Conservation (phyloP, 2,888 invertebrate species). For the Ornithoptera priamus region DNA sequence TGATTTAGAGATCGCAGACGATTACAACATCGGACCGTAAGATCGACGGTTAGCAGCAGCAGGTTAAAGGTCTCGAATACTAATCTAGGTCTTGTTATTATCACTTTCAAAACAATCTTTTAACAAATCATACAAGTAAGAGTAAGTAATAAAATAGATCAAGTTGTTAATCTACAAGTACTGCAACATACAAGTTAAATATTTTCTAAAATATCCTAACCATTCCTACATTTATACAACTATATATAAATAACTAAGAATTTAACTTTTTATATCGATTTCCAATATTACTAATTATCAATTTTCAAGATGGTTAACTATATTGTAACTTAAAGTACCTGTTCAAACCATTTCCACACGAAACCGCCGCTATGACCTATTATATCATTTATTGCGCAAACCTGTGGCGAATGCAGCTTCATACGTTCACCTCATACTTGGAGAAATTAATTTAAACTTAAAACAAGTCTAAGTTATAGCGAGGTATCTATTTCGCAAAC, state of each 20-base stretch:
- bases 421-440: constrained; percentile 17
- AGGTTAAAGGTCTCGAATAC: constrained; percentile 2
- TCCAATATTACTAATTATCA: no score
- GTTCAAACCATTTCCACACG: neutral
- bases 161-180: no score
- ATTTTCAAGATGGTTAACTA: no score
- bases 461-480: constrained; percentile 10
- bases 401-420: constrained; percentile 13
- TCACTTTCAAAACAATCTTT: no score
- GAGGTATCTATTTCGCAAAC: constrained; percentile 17
- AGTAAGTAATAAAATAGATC: no score
- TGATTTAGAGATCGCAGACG: constrained; percentile 23
- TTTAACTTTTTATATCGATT: no score
- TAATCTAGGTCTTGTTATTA: no score
- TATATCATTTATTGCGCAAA: constrained; percentile 21
- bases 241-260: no score
- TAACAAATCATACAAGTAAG: no score
- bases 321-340: neutral
- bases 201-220: no score
- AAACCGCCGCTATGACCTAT: constrained; percentile 1
- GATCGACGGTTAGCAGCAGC: constrained; percentile 5
- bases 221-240: no score
- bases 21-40: constrained; percentile 19
- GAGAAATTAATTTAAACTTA: constrained; percentile 8
- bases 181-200: no score